phyloP scores from a whole-genome alignment of 2,888 invertebrate species.

The Carcina quercana region DNA sequence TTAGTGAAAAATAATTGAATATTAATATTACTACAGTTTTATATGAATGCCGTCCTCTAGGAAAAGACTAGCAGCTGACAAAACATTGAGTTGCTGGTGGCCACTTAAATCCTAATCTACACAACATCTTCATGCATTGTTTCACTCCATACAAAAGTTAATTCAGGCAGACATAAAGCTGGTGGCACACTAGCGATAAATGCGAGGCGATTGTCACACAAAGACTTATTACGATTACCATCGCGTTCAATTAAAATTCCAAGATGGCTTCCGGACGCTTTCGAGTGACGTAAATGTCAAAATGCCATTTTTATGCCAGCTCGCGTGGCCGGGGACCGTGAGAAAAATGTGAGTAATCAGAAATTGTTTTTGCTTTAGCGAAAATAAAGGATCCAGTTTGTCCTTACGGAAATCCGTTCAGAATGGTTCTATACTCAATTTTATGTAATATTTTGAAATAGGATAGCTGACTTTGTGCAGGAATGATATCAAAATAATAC shows the following conservation, averaged over 20 bases:
- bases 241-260: conserved; percentile 67
- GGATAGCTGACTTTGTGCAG: background rate
- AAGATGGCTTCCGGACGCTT: conserved; percentile 38
- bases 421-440: too few species aligned
- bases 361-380: conserved; percentile 1
- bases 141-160: conserved; percentile 7
- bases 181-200: conserved; percentile 36
- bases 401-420: too few species aligned
- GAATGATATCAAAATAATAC: too few species aligned
- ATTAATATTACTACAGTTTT: too few species aligned
- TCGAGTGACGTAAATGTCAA: conserved; percentile 54
- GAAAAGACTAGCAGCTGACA: conserved; percentile 6
- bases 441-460: background rate
- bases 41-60: too few species aligned
- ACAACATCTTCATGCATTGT: too few species aligned
- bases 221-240: conserved; percentile 64
- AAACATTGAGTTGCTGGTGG: background rate
- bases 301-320: conserved; percentile 35
- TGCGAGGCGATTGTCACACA: conserved; percentile 37
- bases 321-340: conserved; percentile 18
- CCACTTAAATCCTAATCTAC: too few species aligned
- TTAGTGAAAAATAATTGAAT: too few species aligned
- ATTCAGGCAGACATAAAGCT: conserved; percentile 22
- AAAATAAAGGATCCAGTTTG: too few species aligned
- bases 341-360: conserved; percentile 6